Percentiles rank a stretch among this genome's conserved stretches.
These are phyloP conservation scores for Mimachlamys varia DNA, from an alignment of 2,888 invertebrate species.

Conservation along the genomic window DNA sequence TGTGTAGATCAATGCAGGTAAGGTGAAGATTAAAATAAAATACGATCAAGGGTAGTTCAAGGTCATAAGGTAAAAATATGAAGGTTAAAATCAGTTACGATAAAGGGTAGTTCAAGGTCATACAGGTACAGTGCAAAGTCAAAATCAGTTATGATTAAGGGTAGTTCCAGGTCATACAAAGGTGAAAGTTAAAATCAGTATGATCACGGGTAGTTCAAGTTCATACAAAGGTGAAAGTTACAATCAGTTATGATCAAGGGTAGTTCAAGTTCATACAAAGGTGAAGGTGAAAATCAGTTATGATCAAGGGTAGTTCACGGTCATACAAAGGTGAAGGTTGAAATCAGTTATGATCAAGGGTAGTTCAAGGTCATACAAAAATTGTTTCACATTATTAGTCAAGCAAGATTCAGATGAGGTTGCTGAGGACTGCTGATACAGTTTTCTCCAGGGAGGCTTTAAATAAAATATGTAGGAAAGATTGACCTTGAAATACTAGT, in stretches of 20 bases:
- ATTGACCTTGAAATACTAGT: too few species aligned
- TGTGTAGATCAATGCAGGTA: constrained; percentile 78
- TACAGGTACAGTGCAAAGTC: constrained; percentile 76
- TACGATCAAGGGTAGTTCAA: neutral
- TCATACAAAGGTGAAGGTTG: constrained; percentile 51
- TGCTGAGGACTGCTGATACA: too few species aligned
- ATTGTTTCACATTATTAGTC: too few species aligned
- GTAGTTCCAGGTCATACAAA: constrained; percentile 40
- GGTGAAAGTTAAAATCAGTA: constrained; percentile 42
- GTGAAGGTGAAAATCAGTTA: neutral
- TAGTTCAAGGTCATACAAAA: neutral
- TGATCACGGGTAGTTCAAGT: neutral
- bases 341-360: too few species aligned
- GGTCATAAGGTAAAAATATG: neutral
- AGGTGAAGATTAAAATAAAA: constrained; percentile 47
- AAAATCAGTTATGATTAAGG: too few species aligned
- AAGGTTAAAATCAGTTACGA: neutral
- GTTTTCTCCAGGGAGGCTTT: too few species aligned
- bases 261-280: constrained; percentile 48
- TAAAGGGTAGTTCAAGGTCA: constrained; percentile 17
- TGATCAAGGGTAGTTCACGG: neutral
- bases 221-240: constrained; percentile 52
- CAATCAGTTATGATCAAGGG: too few species aligned
- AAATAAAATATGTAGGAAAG: too few species aligned
- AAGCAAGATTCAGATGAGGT: too few species aligned